Base-by-base conservation (phyloP, 2,888 invertebrate genomes). In the Yponomeuta sedellus region DNA sequence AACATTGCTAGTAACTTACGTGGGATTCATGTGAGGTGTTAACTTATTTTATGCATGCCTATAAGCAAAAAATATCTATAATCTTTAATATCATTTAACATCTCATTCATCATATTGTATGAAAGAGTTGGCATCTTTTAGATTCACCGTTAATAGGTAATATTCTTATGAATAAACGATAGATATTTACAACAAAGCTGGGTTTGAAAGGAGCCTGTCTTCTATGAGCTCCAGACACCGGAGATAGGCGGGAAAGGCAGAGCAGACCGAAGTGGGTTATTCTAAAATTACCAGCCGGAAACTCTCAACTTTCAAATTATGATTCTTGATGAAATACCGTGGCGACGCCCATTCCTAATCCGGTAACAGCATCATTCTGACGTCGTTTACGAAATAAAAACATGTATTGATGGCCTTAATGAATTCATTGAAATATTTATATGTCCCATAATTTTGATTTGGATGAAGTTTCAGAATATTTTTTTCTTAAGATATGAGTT, bases 291-390 rank as follows among this genome's bases (percentile, higher is more conserved):
- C 80, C 81, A 75, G 75, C 44, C 89, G 90, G 89, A 89, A 88
- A 87, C 83, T 79, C 78, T 74, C 76, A 80, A 59, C 67, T 52
- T 64, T 64, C 79, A 80, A 87, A 88, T 89, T 89, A 90, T 90
- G 86, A 89, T 80, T 87, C 88, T 88, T 85, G 86, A 88, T 86
- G 88, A 88, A 88, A 87, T 78, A 79, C 80, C 80, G 75, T 77
- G 74, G 64, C 74, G 76, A 75, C 78, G 78, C 73, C 76, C 77
- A 77, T 78, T 73, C 68, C 69, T 76, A 82, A 63, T 63, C 63
- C 85, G 88, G 88, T 88, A 82, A 84, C 81, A 77, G 71, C 71
- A 63, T 63, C 56, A 62, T 66, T 25, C 11, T 20, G 12, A 25
- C 25, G 67, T 67, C 67, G 66, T 67, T 66, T 67, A 70, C 69